Conservation (phyloP, 2,113 vertebrate genomes). For the Tapirus terrestris region DNA sequence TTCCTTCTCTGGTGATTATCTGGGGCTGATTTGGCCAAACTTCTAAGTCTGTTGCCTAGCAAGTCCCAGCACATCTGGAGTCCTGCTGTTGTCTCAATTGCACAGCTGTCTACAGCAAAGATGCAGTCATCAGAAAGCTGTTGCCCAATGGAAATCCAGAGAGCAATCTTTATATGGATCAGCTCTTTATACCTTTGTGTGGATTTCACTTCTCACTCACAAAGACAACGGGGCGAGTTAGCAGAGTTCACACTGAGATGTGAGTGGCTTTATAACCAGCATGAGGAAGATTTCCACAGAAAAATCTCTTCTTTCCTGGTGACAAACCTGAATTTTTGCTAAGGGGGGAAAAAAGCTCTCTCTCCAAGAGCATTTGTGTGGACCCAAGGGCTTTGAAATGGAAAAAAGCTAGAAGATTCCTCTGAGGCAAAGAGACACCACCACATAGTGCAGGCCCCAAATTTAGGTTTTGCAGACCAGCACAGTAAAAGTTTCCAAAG, state of each 20-base stretch:
- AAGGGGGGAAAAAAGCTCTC: constrained; percentile 50
- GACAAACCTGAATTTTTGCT: constrained; percentile 75
- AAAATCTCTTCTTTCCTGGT: constrained; percentile 67
- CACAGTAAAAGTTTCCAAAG: constrained; percentile 51
- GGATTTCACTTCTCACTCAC: constrained; percentile 72
- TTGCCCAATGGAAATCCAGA: constrained; percentile 66
- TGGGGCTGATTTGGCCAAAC: constrained; percentile 69
- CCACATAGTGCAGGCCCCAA: constrained; percentile 49
- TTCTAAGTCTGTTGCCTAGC: constrained; percentile 71
- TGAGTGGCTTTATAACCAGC: constrained; percentile 66
- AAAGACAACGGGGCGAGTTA: constrained; percentile 72
- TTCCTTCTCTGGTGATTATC: constrained; percentile 60
- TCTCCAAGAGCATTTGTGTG: constrained; percentile 75
- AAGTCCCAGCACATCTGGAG: constrained; percentile 77
- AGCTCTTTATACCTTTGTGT: constrained; percentile 79
- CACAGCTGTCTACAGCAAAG: constrained; percentile 74
- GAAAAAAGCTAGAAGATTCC: constrained; percentile 70
- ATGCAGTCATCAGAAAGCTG: constrained; percentile 69
- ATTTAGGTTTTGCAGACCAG: constrained; percentile 55
- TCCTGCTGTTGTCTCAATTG: constrained; percentile 66
- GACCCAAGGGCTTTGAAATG: constrained; percentile 77
- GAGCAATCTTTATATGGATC: constrained; percentile 76
- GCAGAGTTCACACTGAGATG: constrained; percentile 78
- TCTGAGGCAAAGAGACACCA: constrained; percentile 65
- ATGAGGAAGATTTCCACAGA: constrained; percentile 68